Percentiles rank a stretch among this genome's conserved stretches.
Conservation (phyloP, 2,888 invertebrate species). For the Argyresthia albistria region DNA sequence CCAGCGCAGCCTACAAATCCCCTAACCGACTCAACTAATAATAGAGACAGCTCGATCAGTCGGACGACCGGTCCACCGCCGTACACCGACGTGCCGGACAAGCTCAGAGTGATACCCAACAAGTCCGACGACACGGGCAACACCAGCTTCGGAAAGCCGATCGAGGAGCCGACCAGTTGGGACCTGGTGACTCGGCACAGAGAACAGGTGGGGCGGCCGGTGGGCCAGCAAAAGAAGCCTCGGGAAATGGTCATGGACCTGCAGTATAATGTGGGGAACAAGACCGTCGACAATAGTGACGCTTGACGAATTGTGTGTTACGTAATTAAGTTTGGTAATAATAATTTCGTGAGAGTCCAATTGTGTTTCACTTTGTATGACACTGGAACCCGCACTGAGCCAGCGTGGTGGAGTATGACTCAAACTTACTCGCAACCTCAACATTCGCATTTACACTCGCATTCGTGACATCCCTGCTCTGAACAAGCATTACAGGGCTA, state of each 20-base stretch:
- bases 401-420: no score
- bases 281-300: constrained; percentile 31
- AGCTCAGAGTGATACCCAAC: constrained; percentile 15
- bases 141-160: constrained; percentile 37
- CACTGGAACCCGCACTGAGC: no score
- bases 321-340: not conserved
- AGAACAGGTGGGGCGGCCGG: constrained; percentile 23
- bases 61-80: constrained; percentile 52
- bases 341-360: not conserved
- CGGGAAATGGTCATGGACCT: constrained; percentile 43
- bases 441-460: no score
- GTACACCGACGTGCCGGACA: constrained; percentile 26
- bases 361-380: no score
- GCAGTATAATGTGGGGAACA: constrained; percentile 30
- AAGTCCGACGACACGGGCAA: constrained; percentile 31
- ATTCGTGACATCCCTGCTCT: no score
- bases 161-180: constrained; percentile 49
- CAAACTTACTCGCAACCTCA: no score
- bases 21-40: constrained; percentile 28
- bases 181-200: constrained; percentile 68
- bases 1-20: constrained; percentile 6
- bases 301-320: constrained; percentile 19
- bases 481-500: no score
- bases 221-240: constrained; percentile 20
- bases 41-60: constrained; percentile 55